These are phyloP conservation scores for Heliconius charithonia DNA, from an alignment of 2,888 invertebrate species.

Conservation along the genomic window DNA sequence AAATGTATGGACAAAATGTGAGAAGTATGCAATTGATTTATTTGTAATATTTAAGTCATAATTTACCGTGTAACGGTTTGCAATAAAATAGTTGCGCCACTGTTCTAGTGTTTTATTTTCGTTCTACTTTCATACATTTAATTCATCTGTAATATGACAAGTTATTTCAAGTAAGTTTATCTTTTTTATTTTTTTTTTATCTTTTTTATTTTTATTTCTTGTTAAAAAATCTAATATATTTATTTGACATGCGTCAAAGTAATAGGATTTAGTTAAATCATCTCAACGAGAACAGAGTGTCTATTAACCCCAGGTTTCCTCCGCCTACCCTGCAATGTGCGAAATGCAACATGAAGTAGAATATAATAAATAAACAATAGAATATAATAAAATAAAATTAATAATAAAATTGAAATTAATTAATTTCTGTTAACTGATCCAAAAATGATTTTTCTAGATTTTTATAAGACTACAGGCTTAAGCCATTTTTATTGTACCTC, in stretches of 20 bases:
- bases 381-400: too few species aligned
- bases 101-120: conserved; percentile 29
- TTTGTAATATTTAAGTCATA: conserved; percentile 27
- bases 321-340: too few species aligned
- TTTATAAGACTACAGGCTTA: background rate
- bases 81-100: conserved; percentile 34
- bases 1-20: conserved; percentile 5
- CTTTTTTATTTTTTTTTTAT: too few species aligned
- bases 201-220: too few species aligned
- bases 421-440: background rate
- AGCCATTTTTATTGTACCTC: background rate
- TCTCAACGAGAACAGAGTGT: too few species aligned
- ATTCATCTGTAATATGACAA: conserved; percentile 1
- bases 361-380: too few species aligned
- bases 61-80: conserved; percentile 26
- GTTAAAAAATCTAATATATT: too few species aligned
- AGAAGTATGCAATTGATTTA: conserved; percentile 26
- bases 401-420: too few species aligned
- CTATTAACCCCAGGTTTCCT: too few species aligned
- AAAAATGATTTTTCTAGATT: background rate
- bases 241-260: too few species aligned
- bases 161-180: conserved; percentile 19
- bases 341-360: too few species aligned
- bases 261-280: too few species aligned
- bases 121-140: conserved; percentile 23